Evolutionary conservation across 2,888 invertebrate genomes (phyloP).

Genomic region (Chironomus tentans): DNA sequence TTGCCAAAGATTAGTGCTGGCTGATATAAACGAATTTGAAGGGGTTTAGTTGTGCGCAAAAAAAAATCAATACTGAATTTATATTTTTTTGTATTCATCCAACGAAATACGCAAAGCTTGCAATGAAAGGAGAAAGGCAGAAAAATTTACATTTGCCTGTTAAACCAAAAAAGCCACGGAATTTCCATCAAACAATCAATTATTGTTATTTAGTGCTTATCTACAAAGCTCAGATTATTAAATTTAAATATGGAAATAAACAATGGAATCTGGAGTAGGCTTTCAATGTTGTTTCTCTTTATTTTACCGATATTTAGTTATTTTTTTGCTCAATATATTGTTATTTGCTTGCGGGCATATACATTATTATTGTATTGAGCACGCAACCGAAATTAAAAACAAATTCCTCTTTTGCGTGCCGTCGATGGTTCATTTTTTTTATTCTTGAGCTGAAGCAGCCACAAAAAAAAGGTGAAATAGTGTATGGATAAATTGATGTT

Average conservation of each 20-base stretch:
- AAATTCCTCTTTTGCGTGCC: conserved; percentile 22
- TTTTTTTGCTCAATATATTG: no score
- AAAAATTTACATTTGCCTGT: no score
- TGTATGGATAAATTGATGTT: background rate
- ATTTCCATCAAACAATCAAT: conserved; percentile 17
- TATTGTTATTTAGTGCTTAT: conserved; percentile 4
- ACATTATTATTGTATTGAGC: background rate
- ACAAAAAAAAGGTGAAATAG: background rate
- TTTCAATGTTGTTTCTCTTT: background rate
- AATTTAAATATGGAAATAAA: conserved; percentile 25
- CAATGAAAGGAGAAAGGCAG: no score
- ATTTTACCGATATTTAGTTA: no score
- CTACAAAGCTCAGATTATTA: conserved; percentile 9
- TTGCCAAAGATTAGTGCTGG: no score
- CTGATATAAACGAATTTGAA: no score
- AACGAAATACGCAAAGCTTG: no score
- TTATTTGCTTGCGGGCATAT: background rate
- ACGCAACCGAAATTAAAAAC: conserved; percentile 24
- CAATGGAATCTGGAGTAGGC: conserved; percentile 2
- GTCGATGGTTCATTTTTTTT: background rate
- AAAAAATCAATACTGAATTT: no score
- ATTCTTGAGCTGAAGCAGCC: background rate
- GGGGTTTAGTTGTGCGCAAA: no score
- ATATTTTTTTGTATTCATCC: no score
- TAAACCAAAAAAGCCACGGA: background rate